These are phyloP conservation scores for Cheilosia impressa DNA, from an alignment of 2,888 invertebrate species.

Conservation along the genomic window DNA sequence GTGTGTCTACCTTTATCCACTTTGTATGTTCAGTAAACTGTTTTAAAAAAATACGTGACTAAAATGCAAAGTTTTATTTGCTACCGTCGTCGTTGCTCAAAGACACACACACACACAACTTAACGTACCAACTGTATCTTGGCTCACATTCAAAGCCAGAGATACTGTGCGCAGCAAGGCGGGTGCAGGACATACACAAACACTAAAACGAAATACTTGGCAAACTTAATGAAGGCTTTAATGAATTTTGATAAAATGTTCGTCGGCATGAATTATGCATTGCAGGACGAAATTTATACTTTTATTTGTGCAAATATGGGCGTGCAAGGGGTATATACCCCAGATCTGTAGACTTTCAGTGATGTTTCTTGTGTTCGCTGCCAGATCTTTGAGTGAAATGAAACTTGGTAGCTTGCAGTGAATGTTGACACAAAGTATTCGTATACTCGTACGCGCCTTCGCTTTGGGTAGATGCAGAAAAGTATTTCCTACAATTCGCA, in stretches of 20 bases:
- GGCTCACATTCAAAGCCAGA: slow-evolving; percentile 29
- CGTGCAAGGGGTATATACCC: slow-evolving; percentile 10
- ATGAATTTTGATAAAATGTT: slow-evolving; percentile 75
- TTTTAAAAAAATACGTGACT: slow-evolving; percentile 77
- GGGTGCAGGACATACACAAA: slow-evolving; percentile 70
- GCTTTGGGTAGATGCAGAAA: slow-evolving; percentile 16
- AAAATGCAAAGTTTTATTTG: slow-evolving; percentile 76
- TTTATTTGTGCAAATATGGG: slow-evolving; percentile 66
- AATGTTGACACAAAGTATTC: slow-evolving; percentile 64
- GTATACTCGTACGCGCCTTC: background rate
- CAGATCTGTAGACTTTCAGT: background rate
- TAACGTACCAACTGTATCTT: slow-evolving; percentile 1
- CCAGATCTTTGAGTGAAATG: slow-evolving; percentile 51
- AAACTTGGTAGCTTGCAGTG: slow-evolving; percentile 62
- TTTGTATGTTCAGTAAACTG: slow-evolving; percentile 75
- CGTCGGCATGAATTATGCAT: slow-evolving; percentile 73
- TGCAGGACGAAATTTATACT: slow-evolving; percentile 67
- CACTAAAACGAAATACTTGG: slow-evolving; percentile 71
- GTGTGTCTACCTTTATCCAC: slow-evolving; percentile 76
- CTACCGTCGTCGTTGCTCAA: slow-evolving; percentile 7
- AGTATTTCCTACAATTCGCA: slow-evolving; percentile 60
- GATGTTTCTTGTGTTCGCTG: slow-evolving; percentile 14
- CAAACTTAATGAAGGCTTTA: slow-evolving; percentile 74
- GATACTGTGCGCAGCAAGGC: slow-evolving; percentile 22
- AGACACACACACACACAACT: slow-evolving; percentile 2